These are phyloP conservation scores for Bujurquina vittata DNA, from an alignment of 2,113 vertebrate genomes.

Conservation along the genomic window DNA sequence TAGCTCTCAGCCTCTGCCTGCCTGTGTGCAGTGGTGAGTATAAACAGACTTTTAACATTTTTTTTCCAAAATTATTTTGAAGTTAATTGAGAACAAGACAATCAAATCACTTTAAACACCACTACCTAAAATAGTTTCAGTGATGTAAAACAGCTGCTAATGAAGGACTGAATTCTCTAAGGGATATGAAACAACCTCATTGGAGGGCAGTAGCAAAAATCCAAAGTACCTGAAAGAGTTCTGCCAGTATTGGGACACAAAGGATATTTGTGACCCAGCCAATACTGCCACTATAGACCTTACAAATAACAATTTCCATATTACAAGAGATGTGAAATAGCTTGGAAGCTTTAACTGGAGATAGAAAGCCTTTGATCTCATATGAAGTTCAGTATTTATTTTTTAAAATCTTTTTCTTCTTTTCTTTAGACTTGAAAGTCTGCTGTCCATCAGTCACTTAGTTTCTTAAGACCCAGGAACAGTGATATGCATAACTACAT, in stretches of 20 bases:
- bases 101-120: neutral
- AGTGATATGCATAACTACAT: neutral
- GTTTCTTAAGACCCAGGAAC: neutral
- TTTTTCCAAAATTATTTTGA: neutral
- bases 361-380: neutral
- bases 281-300: too few species aligned
- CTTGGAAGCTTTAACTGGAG: neutral
- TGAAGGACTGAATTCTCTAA: neutral
- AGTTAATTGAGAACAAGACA: neutral
- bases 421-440: neutral
- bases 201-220: neutral
- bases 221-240: neutral
- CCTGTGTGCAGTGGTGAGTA: constrained; percentile 56
- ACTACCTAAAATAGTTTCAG: too few species aligned
- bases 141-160: neutral
- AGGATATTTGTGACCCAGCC: too few species aligned
- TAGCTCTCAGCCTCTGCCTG: constrained; percentile 24
- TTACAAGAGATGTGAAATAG: neutral
- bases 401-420: too few species aligned
- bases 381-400: neutral
- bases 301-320: neutral
- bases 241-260: neutral
- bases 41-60: neutral
- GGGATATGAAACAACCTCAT: neutral
- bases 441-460: neutral